phyloP scores from a whole-genome alignment of 2,113 vertebrate species.

The Apteryx mantelli region DNA sequence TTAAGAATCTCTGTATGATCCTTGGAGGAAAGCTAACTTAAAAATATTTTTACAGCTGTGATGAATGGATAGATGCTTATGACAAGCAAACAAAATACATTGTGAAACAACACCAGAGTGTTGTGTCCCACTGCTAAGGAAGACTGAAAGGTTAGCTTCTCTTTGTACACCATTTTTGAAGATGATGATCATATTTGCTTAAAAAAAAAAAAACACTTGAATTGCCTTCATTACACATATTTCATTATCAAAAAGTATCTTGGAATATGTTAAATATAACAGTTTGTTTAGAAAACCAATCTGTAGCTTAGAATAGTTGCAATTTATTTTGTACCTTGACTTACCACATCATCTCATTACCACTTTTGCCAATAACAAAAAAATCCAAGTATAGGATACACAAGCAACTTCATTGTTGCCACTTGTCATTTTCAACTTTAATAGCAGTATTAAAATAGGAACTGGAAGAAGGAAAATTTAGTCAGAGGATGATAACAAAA shows the following conservation, averaged over 20 bases:
- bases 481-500: not conserved
- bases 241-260: not conserved
- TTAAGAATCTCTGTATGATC: not conserved
- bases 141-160: not conserved
- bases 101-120: not conserved
- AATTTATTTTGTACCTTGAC: not conserved
- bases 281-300: not conserved
- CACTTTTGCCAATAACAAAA: not conserved
- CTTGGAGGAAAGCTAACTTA: not conserved
- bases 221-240: not conserved
- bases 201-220: not conserved
- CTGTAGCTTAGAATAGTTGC: not conserved
- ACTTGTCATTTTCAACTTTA: not conserved
- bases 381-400: not conserved
- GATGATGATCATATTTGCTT: not conserved
- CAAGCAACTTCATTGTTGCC: not conserved
- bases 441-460: not conserved
- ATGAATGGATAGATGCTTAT: not conserved
- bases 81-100: not conserved
- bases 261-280: not conserved
- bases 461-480: not conserved
- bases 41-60: not conserved
- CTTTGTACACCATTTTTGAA: not conserved
- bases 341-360: not conserved
- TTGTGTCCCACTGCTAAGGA: not conserved